Evolutionary conservation across 2,797 vertebrate genomes (phyloP).

Genomic region (Hippocampus kuda): DNA sequence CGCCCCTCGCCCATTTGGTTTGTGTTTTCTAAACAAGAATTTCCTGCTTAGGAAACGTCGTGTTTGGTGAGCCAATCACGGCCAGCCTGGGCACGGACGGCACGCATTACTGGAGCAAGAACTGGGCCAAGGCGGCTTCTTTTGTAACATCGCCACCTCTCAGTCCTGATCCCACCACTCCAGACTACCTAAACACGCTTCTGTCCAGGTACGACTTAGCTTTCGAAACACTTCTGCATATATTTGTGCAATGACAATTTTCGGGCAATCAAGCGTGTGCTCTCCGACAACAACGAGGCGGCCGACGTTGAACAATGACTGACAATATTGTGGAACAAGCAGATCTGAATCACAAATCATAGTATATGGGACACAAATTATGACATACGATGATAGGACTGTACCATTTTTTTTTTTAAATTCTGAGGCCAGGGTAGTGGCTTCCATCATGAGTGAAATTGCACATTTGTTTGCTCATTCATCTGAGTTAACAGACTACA

Average conservation of each 20-base stretch:
- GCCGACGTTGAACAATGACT: background rate
- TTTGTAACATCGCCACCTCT: constrained; percentile 94
- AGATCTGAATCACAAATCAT: too few relatives aligned
- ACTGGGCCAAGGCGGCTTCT: constrained; percentile 95
- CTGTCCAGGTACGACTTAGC: constrained; percentile 75
- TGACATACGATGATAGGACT: too few relatives aligned
- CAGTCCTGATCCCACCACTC: constrained; percentile 94
- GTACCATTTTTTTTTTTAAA: too few relatives aligned
- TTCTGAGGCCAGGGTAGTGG: too few relatives aligned
- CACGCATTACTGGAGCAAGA: constrained; percentile 99
- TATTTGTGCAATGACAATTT: background rate
- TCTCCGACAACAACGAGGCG: background rate
- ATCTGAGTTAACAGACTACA: too few relatives aligned
- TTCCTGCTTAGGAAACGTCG: constrained; percentile 77
- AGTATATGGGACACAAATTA: too few relatives aligned
- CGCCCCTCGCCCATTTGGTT: background rate
- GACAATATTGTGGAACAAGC: background rate
- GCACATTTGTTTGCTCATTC: too few relatives aligned
- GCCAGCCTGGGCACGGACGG: constrained; percentile 94
- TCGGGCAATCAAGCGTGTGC: background rate
- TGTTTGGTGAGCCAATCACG: constrained; percentile 93
- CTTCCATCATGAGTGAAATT: too few relatives aligned
- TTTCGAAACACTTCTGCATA: background rate
- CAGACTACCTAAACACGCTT: constrained; percentile 92
- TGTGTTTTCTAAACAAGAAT: background rate